Percentiles rank a stretch among this genome's conserved stretches.
Conservation (phyloP, 2,113 vertebrate genomes). For the Neodontobutis hainanensis region DNA sequence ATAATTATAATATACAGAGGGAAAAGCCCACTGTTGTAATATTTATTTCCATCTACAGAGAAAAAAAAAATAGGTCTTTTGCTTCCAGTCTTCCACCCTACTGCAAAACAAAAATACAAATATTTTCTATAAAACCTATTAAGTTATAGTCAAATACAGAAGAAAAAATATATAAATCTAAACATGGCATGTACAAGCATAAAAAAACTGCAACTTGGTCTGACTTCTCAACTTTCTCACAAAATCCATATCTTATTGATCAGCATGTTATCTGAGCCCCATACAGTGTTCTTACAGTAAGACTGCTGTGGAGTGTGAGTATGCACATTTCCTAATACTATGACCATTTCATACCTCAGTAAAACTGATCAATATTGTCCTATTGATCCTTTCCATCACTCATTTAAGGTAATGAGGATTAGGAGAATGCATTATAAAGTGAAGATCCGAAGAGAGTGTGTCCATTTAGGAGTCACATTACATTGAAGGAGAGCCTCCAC, state of each 20-base stretch:
- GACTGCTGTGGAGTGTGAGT: slow-evolving; percentile 5
- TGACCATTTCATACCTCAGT: slow-evolving; percentile 7
- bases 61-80: no score
- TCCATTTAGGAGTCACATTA: slow-evolving; percentile 62
- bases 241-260: slow-evolving; percentile 55
- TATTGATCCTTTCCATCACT: slow-evolving; percentile 31
- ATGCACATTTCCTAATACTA: slow-evolving; percentile 19
- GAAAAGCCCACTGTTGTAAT: no score
- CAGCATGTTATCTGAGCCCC: slow-evolving; percentile 39
- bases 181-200: background rate
- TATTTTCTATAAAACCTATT: background rate
- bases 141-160: no score
- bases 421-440: slow-evolving; percentile 29
- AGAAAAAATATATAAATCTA: background rate
- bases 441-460: background rate
- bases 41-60: no score
- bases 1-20: no score
- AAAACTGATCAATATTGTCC: slow-evolving; percentile 25
- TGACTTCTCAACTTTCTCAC: slow-evolving; percentile 35
- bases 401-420: slow-evolving; percentile 13
- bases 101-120: slow-evolving; percentile 5
- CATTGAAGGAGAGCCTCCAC: slow-evolving; percentile 25
- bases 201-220: background rate
- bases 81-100: background rate
- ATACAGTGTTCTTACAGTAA: slow-evolving; percentile 32